A percentile compares a stretch with the other conserved stretches of the same genome.
phyloP scores from a whole-genome alignment of 35 echinoderm and acorn worm genomes.

The Apostichopus californicus region DNA sequence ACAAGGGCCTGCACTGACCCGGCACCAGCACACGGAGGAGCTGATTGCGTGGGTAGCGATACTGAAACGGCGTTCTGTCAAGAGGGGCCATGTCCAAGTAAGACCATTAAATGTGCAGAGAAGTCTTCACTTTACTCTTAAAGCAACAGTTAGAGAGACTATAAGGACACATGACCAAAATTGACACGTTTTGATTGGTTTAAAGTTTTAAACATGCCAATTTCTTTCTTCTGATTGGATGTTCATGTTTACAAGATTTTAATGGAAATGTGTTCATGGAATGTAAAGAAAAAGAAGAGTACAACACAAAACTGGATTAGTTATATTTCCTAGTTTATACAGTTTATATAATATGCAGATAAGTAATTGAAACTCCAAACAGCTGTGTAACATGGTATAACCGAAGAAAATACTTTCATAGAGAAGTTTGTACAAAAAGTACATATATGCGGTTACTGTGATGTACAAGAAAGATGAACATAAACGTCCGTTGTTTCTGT shows the following conservation, averaged over 20 bases:
- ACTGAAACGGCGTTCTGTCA: conserved; percentile 5
- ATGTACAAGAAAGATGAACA: not conserved
- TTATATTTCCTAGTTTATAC: too few species aligned
- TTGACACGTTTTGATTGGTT: not conserved
- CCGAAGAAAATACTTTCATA: not conserved
- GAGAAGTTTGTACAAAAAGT: too few species aligned
- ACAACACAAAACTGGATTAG: too few species aligned
- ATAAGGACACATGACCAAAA: too few species aligned
- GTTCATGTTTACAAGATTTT: too few species aligned
- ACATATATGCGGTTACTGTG: too few species aligned
- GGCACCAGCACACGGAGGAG: conserved; percentile 17
- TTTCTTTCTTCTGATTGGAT: too few species aligned
- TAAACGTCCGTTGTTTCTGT: not conserved
- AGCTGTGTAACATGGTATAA: not conserved
- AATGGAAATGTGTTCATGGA: not conserved
- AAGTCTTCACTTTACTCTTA: too few species aligned
- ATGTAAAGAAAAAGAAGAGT: not conserved
- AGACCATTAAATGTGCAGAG: not conserved
- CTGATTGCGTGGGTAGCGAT: not conserved
- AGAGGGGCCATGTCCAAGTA: conserved; percentile 35
- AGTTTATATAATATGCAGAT: too few species aligned
- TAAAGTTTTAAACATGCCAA: not conserved
- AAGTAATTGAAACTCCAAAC: too few species aligned
- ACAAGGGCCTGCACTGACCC: conserved; percentile 20
- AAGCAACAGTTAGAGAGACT: too few species aligned